These are phyloP conservation scores for Dorcus hopei DNA, from an alignment of 2,888 invertebrate species.

Conservation along the genomic window DNA sequence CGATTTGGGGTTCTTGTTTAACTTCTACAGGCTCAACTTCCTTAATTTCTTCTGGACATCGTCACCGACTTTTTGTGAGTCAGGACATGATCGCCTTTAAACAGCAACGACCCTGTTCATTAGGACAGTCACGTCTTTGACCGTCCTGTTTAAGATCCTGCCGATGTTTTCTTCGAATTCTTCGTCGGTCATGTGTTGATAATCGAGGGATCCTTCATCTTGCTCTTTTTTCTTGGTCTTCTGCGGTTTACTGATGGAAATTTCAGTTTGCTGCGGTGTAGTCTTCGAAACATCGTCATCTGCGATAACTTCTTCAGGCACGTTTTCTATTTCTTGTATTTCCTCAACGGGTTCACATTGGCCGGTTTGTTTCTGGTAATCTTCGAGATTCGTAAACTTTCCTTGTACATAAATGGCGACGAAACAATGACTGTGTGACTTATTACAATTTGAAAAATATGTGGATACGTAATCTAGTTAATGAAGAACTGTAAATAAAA, in stretches of 20 bases:
- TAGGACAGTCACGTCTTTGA: conserved; percentile 12
- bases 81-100: conserved; percentile 4
- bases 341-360: conserved; percentile 2
- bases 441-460: no score
- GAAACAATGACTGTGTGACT: conserved; percentile 13
- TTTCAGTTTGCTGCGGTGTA: no score
- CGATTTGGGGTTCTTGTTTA: no score
- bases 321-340: background rate
- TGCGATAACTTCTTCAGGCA: background rate
- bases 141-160: conserved; percentile 14
- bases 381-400: background rate
- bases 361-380: conserved; percentile 3
- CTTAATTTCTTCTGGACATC: background rate
- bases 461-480: no score
- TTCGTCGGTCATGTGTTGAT: conserved; percentile 7
- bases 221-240: no score
- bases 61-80: background rate
- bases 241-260: no score
- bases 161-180: conserved; percentile 16
- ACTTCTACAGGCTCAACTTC: background rate
- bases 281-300: background rate
- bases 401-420: conserved; percentile 12
- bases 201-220: no score
- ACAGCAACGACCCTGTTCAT: conserved; percentile 15
- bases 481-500: no score